Percentiles rank a stretch among this genome's conserved stretches.
phyloP scores from a whole-genome alignment of 2,113 vertebrate genomes.

The Micromys minutus region DNA sequence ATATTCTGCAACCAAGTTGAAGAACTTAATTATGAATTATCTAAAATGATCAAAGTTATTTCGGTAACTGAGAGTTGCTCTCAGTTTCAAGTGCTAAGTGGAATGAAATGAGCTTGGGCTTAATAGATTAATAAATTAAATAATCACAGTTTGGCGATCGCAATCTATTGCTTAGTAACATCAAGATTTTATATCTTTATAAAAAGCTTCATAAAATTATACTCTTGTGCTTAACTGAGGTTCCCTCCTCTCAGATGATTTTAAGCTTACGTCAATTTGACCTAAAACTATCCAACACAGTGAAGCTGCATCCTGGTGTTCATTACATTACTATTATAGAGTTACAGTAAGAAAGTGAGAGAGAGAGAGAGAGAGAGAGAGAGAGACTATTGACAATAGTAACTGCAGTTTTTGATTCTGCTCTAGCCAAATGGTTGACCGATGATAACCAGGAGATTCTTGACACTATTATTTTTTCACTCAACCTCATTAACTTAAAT shows the following conservation, averaged over 20 bases:
- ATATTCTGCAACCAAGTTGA: constrained; percentile 66
- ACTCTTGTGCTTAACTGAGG: neutral
- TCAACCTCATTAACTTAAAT: neutral
- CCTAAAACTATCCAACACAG: neutral
- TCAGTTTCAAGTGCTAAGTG: constrained; percentile 68
- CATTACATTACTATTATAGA: neutral
- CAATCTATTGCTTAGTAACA: constrained; percentile 4
- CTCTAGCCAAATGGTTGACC: neutral
- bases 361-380: neutral
- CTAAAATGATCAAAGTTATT: constrained; percentile 67
- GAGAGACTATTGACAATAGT: neutral
- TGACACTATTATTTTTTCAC: constrained; percentile 39
- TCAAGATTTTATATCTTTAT: constrained; percentile 61
- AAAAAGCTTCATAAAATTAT: constrained; percentile 39
- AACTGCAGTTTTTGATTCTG: neutral
- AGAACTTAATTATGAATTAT: constrained; percentile 79
- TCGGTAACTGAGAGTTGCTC: constrained; percentile 55
- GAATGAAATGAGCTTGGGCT: constrained; percentile 54
- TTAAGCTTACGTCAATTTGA: neutral
- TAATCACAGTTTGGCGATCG: constrained; percentile 56
- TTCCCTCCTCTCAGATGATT: neutral
- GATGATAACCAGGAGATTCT: neutral
- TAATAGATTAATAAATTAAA: constrained; percentile 73
- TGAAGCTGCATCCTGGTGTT: neutral
- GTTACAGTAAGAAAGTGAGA: neutral